A percentile compares a stretch with the other conserved stretches of the same genome.
phyloP scores from a whole-genome alignment of 2,888 invertebrate genomes.

The Mesodorylaimus sp. region DNA sequence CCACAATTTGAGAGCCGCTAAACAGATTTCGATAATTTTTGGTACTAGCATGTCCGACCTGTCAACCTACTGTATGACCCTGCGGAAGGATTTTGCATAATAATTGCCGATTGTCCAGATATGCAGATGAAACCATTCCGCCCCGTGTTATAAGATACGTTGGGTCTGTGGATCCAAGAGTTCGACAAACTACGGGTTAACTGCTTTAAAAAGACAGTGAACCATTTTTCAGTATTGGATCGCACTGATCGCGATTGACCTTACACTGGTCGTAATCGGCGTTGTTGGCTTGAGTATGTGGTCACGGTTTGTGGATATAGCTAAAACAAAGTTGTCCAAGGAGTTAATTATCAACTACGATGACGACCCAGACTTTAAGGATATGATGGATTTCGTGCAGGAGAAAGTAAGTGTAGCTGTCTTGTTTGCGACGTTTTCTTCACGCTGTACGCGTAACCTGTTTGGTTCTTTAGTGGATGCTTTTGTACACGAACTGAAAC shows the following conservation, averaged over 20 bases:
- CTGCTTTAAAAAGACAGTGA: no score
- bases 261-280: conserved; percentile 4
- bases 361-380: conserved; percentile 10
- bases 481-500: no score
- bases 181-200: no score
- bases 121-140: no score
- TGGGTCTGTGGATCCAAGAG: no score
- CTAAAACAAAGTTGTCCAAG: conserved; percentile 2
- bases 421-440: not conserved
- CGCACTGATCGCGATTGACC: not conserved
- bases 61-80: no score
- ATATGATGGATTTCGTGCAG: conserved; percentile 10
- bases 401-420: conserved; percentile 5
- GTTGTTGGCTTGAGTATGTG: conserved; percentile 8
- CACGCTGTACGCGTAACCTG: not conserved
- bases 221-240: conserved; percentile 7
- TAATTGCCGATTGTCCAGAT: no score
- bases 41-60: no score
- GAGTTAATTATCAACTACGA: conserved; percentile 6
- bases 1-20: no score
- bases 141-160: no score
- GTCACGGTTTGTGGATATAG: not conserved
- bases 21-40: no score
- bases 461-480: not conserved
- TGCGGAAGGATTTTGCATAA: no score